These are phyloP conservation scores for Platycheirus albimanus DNA, from an alignment of 2,888 invertebrate species.

Conservation along the genomic window DNA sequence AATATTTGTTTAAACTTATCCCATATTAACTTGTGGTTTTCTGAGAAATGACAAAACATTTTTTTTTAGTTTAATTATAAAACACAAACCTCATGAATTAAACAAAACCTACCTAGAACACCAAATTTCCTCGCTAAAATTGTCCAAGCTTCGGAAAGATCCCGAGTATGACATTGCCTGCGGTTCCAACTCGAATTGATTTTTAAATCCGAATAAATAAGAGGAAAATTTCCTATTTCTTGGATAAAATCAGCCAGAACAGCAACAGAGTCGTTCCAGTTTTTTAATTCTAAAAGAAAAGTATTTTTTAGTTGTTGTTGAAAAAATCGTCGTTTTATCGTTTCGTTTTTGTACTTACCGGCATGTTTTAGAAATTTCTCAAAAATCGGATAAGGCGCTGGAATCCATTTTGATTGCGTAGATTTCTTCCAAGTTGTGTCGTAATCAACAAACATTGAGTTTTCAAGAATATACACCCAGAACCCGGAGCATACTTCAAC, in stretches of 20 bases:
- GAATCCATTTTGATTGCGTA: slow-evolving; percentile 45
- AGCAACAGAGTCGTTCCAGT: slow-evolving; percentile 47
- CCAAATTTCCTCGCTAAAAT: slow-evolving; percentile 52
- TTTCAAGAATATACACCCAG: slow-evolving; percentile 52
- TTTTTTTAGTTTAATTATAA: too few relatives aligned
- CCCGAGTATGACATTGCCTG: slow-evolving; percentile 57
- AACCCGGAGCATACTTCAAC: slow-evolving; percentile 48
- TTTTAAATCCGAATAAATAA: slow-evolving; percentile 53
- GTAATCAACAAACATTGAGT: slow-evolving; percentile 40
- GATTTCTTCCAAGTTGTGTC: slow-evolving; percentile 41
- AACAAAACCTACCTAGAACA: slow-evolving; percentile 24
- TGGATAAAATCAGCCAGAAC: slow-evolving; percentile 50
- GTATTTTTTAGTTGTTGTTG: background rate
- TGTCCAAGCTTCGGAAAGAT: slow-evolving; percentile 56
- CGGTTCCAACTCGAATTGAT: slow-evolving; percentile 63
- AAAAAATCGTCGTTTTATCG: too few relatives aligned
- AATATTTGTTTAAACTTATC: slow-evolving; percentile 59
- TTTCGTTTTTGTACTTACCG: slow-evolving; percentile 17
- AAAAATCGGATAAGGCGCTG: slow-evolving; percentile 54
- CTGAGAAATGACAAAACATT: slow-evolving; percentile 21
- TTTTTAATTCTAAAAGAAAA: slow-evolving; percentile 35
- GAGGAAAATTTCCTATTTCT: slow-evolving; percentile 56
- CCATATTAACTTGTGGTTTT: slow-evolving; percentile 58
- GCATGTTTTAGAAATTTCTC: slow-evolving; percentile 58
- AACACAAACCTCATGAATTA: background rate